Percentiles rank a stretch among this genome's conserved stretches.
Evolutionary conservation across 2,888 invertebrate species (phyloP).

Genomic region (Ferdinandea cuprea): DNA sequence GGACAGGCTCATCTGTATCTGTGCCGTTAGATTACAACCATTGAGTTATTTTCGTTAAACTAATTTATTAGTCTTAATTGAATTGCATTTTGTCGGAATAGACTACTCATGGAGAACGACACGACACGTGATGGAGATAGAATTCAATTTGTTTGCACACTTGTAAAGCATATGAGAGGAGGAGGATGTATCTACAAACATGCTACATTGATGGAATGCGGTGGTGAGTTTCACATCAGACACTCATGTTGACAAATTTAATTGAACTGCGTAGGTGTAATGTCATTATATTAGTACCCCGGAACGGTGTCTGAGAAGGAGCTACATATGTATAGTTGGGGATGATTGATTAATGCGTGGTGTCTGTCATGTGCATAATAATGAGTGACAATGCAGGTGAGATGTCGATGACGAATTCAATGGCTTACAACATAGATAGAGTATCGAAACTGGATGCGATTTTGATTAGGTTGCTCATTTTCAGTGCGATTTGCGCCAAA

Average conservation of each 20-base stretch:
- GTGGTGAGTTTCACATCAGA: neutral
- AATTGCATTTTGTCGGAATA: conserved; percentile 30
- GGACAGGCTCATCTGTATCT: conserved; percentile 33
- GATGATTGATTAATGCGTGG: no score
- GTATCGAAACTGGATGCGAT: no score
- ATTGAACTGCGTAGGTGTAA: neutral
- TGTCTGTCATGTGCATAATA: no score
- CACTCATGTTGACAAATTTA: conserved; percentile 12
- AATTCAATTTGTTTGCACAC: conserved; percentile 29
- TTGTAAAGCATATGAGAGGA: neutral
- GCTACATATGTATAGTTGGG: no score
- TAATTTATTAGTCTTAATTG: conserved; percentile 57
- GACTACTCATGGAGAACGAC: neutral
- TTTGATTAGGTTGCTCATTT: no score
- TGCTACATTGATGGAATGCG: neutral
- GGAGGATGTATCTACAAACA: neutral
- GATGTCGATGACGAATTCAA: no score
- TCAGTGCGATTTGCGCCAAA: no score
- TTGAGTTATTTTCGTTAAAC: conserved; percentile 49
- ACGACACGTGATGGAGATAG: neutral
- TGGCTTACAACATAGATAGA: no score
- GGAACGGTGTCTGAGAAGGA: no score
- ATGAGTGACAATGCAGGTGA: no score
- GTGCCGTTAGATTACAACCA: conserved; percentile 29
- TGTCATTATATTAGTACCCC: conserved; percentile 8